phyloP scores from a whole-genome alignment of 2,888 invertebrate species.

The Parnassius smintheus region DNA sequence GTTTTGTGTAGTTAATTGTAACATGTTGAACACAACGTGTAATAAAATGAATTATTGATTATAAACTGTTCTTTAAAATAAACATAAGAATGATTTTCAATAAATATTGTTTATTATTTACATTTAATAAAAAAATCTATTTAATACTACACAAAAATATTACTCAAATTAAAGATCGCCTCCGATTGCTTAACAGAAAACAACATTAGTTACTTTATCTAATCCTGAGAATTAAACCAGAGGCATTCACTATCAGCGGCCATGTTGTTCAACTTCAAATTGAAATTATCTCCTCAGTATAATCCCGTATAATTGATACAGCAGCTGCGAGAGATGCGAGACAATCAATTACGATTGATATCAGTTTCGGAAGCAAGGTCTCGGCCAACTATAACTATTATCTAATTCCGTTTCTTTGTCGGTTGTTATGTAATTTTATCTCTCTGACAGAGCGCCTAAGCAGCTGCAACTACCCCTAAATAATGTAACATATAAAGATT shows the following conservation, averaged over 20 bases:
- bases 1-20: no score
- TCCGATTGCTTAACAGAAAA: not conserved
- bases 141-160: no score
- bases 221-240: conserved; percentile 2
- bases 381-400: conserved; percentile 17
- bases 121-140: no score
- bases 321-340: conserved; percentile 3
- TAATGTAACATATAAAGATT: not conserved
- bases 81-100: no score
- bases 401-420: conserved; percentile 1
- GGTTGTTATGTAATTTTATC: conserved; percentile 15
- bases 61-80: no score
- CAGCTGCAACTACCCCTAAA: not conserved
- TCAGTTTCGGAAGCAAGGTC: conserved; percentile 12
- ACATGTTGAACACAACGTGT: no score
- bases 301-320: conserved; percentile 25
- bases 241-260: not conserved
- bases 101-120: no score
- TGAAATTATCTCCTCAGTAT: conserved; percentile 14
- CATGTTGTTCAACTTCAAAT: conserved; percentile 13
- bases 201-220: conserved; percentile 2
- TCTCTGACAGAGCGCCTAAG: not conserved
- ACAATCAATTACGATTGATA: conserved; percentile 22
- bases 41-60: no score
- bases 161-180: no score